Percentiles rank a stretch among this genome's conserved stretches.
These are phyloP conservation scores for Apolygus lucorum DNA, from an alignment of 1,140 invertebrate genomes.

Conservation along the genomic window DNA sequence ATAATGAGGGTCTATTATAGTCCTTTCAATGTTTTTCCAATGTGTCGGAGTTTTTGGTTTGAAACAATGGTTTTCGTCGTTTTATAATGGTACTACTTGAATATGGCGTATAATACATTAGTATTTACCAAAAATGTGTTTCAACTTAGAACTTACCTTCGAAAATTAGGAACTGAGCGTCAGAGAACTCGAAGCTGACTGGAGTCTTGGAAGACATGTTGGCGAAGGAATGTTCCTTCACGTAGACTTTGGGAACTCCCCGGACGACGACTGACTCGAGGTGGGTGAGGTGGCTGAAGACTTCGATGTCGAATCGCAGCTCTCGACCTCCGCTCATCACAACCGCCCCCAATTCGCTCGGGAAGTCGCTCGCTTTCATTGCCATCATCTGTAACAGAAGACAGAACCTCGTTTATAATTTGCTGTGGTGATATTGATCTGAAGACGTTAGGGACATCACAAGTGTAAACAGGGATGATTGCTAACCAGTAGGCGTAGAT, in stretches of 20 bases:
- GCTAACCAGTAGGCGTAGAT: too few relatives aligned
- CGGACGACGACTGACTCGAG: constrained; percentile 44
- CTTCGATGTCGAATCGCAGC: constrained; percentile 46
- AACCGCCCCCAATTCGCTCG: constrained; percentile 46
- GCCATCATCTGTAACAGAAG: constrained; percentile 44
- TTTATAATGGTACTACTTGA: too few relatives aligned
- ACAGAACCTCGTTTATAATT: too few relatives aligned
- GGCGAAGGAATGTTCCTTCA: constrained; percentile 46
- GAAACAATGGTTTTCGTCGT: too few relatives aligned
- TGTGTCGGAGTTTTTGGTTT: too few relatives aligned
- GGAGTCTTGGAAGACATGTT: constrained; percentile 43
- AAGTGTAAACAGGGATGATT: too few relatives aligned
- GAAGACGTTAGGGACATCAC: too few relatives aligned
- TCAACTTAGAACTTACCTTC: constrained; percentile 9
- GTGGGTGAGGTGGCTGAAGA: constrained; percentile 41
- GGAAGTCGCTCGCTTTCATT: constrained; percentile 45
- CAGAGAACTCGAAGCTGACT: constrained; percentile 36
- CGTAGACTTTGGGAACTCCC: constrained; percentile 42
- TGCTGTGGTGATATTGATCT: too few relatives aligned
- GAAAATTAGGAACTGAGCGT: not conserved
- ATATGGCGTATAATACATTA: too few relatives aligned
- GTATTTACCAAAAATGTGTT: too few relatives aligned
- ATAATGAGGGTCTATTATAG: too few relatives aligned
- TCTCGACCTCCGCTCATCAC: constrained; percentile 48
- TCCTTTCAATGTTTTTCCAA: too few relatives aligned